Evolutionary conservation across 2,888 invertebrate genomes (phyloP).

Genomic region (Phortica okadai): DNA sequence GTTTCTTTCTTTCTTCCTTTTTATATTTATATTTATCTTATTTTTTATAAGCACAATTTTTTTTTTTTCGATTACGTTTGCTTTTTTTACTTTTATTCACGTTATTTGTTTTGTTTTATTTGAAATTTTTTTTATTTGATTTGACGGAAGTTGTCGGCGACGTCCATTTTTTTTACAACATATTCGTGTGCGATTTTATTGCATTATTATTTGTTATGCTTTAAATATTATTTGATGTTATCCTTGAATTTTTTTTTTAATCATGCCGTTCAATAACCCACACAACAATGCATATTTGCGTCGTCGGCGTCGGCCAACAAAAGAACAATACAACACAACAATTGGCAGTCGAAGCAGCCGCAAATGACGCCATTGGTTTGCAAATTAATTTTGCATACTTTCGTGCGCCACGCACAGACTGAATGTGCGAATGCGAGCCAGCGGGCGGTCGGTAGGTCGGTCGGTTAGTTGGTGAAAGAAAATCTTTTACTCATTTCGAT

Average conservation of each 20-base stretch:
- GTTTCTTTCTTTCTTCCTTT: background rate
- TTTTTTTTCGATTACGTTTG: background rate
- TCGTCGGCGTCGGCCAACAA: background rate
- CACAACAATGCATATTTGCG: background rate
- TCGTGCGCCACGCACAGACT: constrained; percentile 22
- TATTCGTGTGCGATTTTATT: constrained; percentile 17
- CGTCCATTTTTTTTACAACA: constrained; percentile 19
- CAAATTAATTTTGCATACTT: constrained; percentile 40
- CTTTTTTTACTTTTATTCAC: background rate
- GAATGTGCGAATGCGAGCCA: background rate
- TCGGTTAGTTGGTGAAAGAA: background rate
- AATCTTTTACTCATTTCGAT: constrained; percentile 5
- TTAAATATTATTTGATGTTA: background rate
- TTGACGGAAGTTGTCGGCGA: background rate
- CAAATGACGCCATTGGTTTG: background rate
- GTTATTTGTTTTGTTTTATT: background rate
- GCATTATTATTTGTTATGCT: constrained; percentile 16
- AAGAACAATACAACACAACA: background rate
- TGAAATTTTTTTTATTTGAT: background rate
- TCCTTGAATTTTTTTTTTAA: background rate
- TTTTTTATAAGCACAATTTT: background rate
- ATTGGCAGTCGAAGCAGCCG: background rate
- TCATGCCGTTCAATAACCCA: background rate
- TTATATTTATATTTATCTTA: background rate
- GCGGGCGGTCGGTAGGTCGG: background rate